Evolutionary conservation across 2,113 vertebrate genomes (phyloP).

Genomic region (Bubo bubo): DNA sequence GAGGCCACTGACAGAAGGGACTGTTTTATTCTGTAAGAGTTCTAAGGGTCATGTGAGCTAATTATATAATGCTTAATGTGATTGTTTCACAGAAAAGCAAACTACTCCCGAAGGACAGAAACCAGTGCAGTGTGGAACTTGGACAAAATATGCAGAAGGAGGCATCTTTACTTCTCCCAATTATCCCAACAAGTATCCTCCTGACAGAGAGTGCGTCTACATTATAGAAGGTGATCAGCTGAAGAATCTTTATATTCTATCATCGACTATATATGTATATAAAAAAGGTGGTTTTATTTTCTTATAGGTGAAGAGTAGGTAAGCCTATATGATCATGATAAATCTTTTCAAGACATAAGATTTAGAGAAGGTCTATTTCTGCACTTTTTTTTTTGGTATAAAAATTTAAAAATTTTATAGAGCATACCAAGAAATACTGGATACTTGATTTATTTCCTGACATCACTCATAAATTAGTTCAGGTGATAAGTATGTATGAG

Average conservation of each 20-base stretch:
- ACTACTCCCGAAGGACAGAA: conserved; percentile 92
- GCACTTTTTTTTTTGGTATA: background rate
- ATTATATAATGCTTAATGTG: conserved; percentile 3
- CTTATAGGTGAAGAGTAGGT: background rate
- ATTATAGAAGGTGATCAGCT: conserved; percentile 93
- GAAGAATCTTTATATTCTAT: background rate
- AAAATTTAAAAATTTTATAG: background rate
- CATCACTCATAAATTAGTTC: background rate
- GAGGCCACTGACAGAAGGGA: background rate
- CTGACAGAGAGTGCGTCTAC: conserved; percentile 95
- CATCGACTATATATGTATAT: background rate
- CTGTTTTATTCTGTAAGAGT: background rate
- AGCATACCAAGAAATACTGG: background rate
- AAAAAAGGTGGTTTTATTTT: background rate
- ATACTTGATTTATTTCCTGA: background rate
- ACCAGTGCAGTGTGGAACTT: conserved; percentile 93
- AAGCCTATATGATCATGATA: background rate
- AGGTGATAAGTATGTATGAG: background rate
- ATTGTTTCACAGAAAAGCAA: conserved; percentile 82
- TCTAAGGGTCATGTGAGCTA: background rate
- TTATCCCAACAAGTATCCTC: conserved; percentile 97
- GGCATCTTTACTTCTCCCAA: conserved; percentile 97
- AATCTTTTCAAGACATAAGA: background rate
- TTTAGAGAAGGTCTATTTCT: background rate
- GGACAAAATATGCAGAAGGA: conserved; percentile 96